phyloP scores from a whole-genome alignment of 2,797 vertebrate genomes.

The Sebastes paucispinis region DNA sequence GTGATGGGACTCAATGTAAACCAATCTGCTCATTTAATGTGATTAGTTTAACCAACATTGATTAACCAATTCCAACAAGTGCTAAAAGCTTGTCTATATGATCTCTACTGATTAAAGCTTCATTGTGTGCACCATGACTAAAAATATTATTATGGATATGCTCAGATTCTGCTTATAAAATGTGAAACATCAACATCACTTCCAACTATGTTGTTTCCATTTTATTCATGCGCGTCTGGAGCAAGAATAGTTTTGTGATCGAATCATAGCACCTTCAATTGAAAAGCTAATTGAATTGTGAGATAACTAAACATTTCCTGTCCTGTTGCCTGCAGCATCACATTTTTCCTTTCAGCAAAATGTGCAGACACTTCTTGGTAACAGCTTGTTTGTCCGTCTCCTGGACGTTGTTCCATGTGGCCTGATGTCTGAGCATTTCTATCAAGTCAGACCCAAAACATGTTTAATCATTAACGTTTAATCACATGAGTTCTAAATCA shows the following conservation, averaged over 20 bases:
- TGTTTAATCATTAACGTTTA: conserved; percentile 38
- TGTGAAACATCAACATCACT: not conserved
- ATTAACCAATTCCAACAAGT: not conserved
- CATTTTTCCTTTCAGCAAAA: not conserved
- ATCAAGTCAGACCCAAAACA: conserved; percentile 7
- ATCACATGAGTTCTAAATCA: conserved; percentile 52
- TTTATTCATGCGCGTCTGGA: not conserved
- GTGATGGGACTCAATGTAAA: not conserved
- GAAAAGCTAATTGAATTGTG: conserved; percentile 6
- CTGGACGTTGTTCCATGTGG: not conserved
- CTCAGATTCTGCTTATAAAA: not conserved
- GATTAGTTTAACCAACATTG: not conserved
- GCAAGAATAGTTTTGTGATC: not conserved
- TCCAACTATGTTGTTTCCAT: not conserved
- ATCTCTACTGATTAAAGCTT: not conserved
- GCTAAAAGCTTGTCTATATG: not conserved
- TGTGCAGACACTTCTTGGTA: not conserved
- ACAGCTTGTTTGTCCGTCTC: conserved; percentile 20
- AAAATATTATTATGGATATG: not conserved
- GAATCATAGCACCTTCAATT: not conserved
- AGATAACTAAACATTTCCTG: not conserved
- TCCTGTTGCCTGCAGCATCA: not conserved
- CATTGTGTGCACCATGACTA: not conserved
- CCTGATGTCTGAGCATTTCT: not conserved
- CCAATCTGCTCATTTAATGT: not conserved